Percentiles rank a stretch among this genome's conserved stretches.
These are phyloP conservation scores for Mormyrus hasselquistii DNA, from an alignment of 2,797 vertebrate genomes.

Conservation along the genomic window DNA sequence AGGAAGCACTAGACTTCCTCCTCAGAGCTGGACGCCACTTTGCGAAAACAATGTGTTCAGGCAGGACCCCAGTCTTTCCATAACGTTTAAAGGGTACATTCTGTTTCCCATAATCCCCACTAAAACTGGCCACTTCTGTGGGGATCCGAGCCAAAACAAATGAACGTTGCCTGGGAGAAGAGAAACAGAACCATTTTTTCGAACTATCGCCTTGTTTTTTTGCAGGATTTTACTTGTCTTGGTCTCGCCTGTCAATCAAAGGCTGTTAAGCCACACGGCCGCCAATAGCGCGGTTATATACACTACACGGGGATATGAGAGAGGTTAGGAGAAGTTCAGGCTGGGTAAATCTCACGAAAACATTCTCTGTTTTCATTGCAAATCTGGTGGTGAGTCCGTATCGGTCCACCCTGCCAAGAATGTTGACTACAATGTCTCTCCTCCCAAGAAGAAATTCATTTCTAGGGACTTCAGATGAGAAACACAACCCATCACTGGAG, in stretches of 20 bases:
- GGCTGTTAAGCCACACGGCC: background rate
- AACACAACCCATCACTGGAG: background rate
- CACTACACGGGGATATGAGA: background rate
- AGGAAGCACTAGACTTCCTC: slow-evolving; percentile 44
- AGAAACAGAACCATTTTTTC: slow-evolving; percentile 27
- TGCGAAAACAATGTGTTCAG: slow-evolving; percentile 45
- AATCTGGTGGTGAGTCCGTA: background rate
- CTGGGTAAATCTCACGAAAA: background rate
- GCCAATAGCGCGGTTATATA: background rate
- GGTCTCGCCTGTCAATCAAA: background rate
- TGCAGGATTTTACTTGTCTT: background rate
- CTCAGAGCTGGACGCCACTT: slow-evolving; percentile 37
- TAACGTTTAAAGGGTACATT: slow-evolving; percentile 36
- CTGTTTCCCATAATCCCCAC: slow-evolving; percentile 42
- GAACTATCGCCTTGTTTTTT: background rate
- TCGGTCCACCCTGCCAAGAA: background rate
- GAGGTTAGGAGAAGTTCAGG: background rate
- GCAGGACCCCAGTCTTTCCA: slow-evolving; percentile 33
- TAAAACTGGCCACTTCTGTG: slow-evolving; percentile 44
- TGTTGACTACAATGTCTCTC: slow-evolving; percentile 2
- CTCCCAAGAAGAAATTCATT: slow-evolving; percentile 7
- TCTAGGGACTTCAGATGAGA: background rate
- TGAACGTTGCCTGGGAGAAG: slow-evolving; percentile 36
- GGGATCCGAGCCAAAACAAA: slow-evolving; percentile 48
- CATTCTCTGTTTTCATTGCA: background rate